Evolutionary conservation across 2,113 vertebrate genomes (phyloP), one percentile per base, ranked within the genome.

Genomic region (Daboia siamensis): DNA sequence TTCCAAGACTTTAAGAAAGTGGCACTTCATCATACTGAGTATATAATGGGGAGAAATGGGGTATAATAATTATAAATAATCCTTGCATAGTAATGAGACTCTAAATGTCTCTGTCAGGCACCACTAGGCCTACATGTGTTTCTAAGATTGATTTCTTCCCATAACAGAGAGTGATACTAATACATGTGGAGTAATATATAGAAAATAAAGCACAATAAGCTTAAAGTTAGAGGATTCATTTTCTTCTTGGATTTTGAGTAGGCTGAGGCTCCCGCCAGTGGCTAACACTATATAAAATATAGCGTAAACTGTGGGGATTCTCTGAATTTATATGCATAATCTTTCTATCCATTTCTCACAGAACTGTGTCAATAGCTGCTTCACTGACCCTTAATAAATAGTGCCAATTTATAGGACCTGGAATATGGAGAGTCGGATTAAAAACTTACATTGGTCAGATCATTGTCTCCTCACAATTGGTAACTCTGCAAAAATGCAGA

Each of bases 11-110:
- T 95, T 96, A 95, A 95, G 95, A 94, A 96, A 96, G 96, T 96
- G 94, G 94, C 94, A 95, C 94, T 97, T 95, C 92, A 96, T 97
- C 93, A 95, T 94, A 94, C 94, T 93, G 91, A 96, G 96, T 95
- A 93, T 95, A 95, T 96, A 96, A 97, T 93, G 94, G 94, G 96
- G 94, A 94, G 95, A 96, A 96, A 95, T 93, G 95, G 94, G 95
- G 93, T 96, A 95, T 59, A 96, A 94, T 95, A 92, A 92, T 96
- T 96, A 95, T 97, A 97, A 97, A 97, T 97, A 97, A 97, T 95
- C 94, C 92, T 95, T 91, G 13, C 92, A 92, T 93, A 95, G 94
- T 86, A 26, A 96, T 96, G 94, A 96, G 95, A 95, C 94, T 95
- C 64, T 96, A 96, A 96, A 97, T 97, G 95, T 91, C 95, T 94